These are phyloP conservation scores for Aphis craccivora DNA, from an alignment of 1,140 invertebrate genomes.

Conservation along the genomic window DNA sequence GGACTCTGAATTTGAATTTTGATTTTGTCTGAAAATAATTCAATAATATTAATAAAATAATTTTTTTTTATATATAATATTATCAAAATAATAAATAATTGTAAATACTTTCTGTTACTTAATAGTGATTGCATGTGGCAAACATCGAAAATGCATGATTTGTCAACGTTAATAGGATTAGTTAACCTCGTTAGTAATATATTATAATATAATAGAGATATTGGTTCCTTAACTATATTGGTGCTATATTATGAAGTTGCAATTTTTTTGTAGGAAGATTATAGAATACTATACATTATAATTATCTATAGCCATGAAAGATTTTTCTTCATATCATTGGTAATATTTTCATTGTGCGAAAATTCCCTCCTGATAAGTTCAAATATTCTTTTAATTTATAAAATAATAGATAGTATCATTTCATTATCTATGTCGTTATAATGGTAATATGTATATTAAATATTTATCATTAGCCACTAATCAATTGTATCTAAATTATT, in stretches of 20 bases:
- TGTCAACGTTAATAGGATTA: no score
- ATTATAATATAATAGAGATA: neutral
- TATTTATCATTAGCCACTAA: no score
- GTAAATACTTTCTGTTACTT: neutral
- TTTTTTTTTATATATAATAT: no score
- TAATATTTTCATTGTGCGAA: no score
- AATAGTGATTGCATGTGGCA: neutral
- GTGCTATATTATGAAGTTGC: neutral
- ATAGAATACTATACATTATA: neutral
- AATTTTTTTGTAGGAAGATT: neutral
- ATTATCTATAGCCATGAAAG: neutral
- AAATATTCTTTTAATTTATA: no score
- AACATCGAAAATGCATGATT: neutral
- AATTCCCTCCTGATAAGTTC: no score
- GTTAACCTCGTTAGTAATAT: neutral
- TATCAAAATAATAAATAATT: no score
- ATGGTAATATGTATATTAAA: no score
- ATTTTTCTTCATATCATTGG: neutral
- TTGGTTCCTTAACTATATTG: neutral
- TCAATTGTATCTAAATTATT: no score
- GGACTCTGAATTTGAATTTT: neutral
- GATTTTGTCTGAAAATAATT: neutral
- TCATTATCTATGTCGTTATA: no score
- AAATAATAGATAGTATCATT: no score
- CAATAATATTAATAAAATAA: neutral